A percentile compares a stretch with the other conserved stretches of the same genome.
These are phyloP conservation scores for Rhinella marina DNA, from an alignment of 2,797 vertebrate species.

Conservation along the genomic window DNA sequence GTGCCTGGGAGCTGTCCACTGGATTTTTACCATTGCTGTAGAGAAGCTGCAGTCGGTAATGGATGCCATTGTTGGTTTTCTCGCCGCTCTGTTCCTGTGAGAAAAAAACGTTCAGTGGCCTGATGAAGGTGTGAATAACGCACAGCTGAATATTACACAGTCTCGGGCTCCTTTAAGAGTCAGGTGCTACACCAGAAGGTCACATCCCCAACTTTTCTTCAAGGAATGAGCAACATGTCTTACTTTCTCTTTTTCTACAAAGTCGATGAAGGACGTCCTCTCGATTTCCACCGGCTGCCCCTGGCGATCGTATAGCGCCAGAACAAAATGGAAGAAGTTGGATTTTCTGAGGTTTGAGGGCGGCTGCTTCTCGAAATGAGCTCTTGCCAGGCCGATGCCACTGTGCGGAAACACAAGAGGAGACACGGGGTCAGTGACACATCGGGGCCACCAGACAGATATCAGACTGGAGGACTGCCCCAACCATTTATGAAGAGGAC, in stretches of 20 bases:
- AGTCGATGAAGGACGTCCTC: constrained; percentile 93
- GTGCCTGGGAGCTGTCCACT: background rate
- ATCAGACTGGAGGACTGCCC: no score
- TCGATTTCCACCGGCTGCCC: constrained; percentile 96
- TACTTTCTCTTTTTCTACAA: constrained; percentile 95
- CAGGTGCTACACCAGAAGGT: background rate
- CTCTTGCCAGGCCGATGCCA: constrained; percentile 87
- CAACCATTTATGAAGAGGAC: no score
- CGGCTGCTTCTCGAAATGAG: constrained; percentile 96
- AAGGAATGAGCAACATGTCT: constrained; percentile 58
- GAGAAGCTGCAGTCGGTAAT: constrained; percentile 91
- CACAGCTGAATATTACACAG: background rate
- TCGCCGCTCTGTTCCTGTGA: constrained; percentile 87
- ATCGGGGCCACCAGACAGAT: background rate
- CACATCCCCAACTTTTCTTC: background rate
- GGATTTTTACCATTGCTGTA: constrained; percentile 88
- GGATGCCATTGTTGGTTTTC: constrained; percentile 94
- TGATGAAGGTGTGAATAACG: background rate
- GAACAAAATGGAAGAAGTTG: constrained; percentile 95
- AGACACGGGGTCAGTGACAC: background rate
- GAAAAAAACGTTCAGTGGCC: background rate
- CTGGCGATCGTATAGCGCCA: constrained; percentile 94
- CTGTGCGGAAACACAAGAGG: constrained; percentile 60
- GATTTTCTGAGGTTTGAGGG: constrained; percentile 94
- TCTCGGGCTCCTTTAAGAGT: no score